Evolutionary conservation across 2,113 vertebrate species (phyloP).

Genomic region (Lophius piscatorius): DNA sequence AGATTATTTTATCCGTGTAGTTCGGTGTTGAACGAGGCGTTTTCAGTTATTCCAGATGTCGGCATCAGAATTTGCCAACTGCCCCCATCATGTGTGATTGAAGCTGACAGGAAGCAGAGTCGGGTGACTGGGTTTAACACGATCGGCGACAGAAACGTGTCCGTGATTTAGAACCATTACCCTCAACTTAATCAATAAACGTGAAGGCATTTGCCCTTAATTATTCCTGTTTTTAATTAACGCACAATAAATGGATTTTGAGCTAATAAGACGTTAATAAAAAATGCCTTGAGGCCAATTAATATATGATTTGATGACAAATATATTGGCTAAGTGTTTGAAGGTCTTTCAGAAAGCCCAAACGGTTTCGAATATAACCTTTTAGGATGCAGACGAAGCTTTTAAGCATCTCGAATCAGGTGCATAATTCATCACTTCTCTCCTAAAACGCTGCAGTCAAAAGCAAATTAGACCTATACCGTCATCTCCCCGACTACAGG

Average conservation of each 20-base stretch:
- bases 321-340: slow-evolving; percentile 9
- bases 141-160: too few relatives aligned
- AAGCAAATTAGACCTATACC: too few relatives aligned
- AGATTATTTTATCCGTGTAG: not conserved
- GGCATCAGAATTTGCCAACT: slow-evolving; percentile 29
- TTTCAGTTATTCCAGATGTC: slow-evolving; percentile 18
- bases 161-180: not conserved
- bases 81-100: slow-evolving; percentile 29
- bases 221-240: slow-evolving; percentile 18
- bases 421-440: too few relatives aligned
- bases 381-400: too few relatives aligned
- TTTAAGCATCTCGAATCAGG: too few relatives aligned
- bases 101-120: slow-evolving; percentile 41
- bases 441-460: too few relatives aligned
- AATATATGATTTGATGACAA: slow-evolving; percentile 22
- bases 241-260: slow-evolving; percentile 10
- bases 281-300: slow-evolving; percentile 28
- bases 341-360: slow-evolving; percentile 2
- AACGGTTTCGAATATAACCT: too few relatives aligned
- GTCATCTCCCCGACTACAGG: too few relatives aligned
- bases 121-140: slow-evolving; percentile 11
- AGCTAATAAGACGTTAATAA: slow-evolving; percentile 26
- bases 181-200: slow-evolving; percentile 10
- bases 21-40: slow-evolving; percentile 4
- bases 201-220: slow-evolving; percentile 26